Conservation (phyloP, 30 jellyfish, hydroid and myxozoan species). For the Nemopilema nomurai region DNA sequence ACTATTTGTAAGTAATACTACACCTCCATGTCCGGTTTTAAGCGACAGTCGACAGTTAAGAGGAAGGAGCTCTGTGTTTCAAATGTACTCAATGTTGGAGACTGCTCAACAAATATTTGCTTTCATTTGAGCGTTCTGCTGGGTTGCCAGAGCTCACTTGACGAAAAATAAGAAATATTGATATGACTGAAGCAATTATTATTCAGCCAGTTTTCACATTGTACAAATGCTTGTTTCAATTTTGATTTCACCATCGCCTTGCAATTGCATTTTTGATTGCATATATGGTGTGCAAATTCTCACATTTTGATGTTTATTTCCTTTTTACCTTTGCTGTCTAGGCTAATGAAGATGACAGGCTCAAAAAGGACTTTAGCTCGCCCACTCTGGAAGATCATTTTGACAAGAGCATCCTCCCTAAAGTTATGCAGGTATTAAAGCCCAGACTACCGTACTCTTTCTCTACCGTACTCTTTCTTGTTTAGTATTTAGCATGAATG, state of each 20-base stretch:
- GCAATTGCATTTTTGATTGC: no score
- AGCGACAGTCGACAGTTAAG: neutral
- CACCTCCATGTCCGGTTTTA: neutral
- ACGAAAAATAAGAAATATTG: neutral
- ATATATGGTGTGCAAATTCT: no score
- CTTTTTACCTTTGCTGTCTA: slow-evolving; percentile 6
- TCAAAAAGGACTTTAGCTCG: slow-evolving; percentile 71
- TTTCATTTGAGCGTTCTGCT: neutral
- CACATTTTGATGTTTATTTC: neutral
- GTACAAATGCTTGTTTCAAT: neutral
- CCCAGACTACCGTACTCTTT: neutral
- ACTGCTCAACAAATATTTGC: neutral
- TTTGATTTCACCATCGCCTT: no score
- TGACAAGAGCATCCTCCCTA: slow-evolving; percentile 97
- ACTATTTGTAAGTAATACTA: neutral
- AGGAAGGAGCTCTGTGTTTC: neutral
- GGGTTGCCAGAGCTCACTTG: neutral
- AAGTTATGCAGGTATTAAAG: slow-evolving; percentile 90
- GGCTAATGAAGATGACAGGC: slow-evolving; percentile 88
- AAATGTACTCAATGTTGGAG: neutral
- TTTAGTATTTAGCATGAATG: no score
- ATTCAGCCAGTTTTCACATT: neutral
- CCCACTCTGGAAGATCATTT: slow-evolving; percentile 99
- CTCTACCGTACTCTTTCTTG: no score
- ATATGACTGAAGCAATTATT: neutral